A percentile compares a stretch with the other conserved stretches of the same genome.
phyloP scores from a whole-genome alignment of 2,888 invertebrate species.

The Drosophila merina region DNA sequence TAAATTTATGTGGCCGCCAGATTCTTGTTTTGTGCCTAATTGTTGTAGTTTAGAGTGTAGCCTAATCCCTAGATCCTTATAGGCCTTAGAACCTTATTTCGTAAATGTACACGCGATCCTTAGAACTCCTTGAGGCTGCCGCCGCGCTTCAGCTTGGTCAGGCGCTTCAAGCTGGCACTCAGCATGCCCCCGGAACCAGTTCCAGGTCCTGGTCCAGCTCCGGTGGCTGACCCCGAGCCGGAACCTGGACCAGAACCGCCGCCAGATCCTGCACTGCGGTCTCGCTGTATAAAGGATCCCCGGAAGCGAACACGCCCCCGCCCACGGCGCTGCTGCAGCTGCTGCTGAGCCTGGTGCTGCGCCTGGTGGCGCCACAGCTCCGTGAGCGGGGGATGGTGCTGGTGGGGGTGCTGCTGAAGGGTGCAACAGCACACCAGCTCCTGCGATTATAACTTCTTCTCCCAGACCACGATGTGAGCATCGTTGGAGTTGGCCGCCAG shows the following conservation, averaged over 20 bases:
- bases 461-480: constrained; percentile 96
- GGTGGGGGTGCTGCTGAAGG: constrained; percentile 69
- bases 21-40: constrained; percentile 19
- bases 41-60: constrained; percentile 7
- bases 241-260: not conserved
- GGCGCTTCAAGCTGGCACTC: constrained; percentile 66
- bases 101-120: constrained; percentile 24
- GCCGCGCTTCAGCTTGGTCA: constrained; percentile 78
- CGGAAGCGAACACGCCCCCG: constrained; percentile 79
- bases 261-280: constrained; percentile 44
- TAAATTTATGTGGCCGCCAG: constrained; percentile 15
- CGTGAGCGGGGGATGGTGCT: constrained; percentile 62
- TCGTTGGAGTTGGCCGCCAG: constrained; percentile 91
- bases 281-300: constrained; percentile 62
- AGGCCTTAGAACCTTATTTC: no score
- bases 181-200: constrained; percentile 40
- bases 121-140: constrained; percentile 80
- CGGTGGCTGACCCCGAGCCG: not conserved
- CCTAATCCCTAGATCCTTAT: not conserved
- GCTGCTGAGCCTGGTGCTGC: constrained; percentile 9
- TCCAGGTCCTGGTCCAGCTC: not conserved
- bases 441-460: constrained; percentile 89
- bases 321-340: constrained; percentile 27
- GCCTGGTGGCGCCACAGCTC: constrained; percentile 64
- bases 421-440: constrained; percentile 78